Evolutionary conservation across 2,797 vertebrate species (phyloP).

Genomic region (Allochrocebus solatus): DNA sequence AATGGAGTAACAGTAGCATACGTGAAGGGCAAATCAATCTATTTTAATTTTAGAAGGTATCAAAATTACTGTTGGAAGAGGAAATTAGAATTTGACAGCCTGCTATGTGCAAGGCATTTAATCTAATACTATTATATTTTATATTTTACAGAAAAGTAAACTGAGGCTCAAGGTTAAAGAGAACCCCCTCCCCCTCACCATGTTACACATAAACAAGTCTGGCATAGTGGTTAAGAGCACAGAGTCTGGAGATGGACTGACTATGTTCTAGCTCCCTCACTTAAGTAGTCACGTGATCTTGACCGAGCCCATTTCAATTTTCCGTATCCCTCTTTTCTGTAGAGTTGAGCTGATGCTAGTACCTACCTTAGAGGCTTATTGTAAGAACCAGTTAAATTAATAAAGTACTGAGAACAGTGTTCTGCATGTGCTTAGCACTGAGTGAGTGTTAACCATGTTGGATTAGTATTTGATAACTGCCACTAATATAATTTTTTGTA

Average conservation of each 20-base stretch:
- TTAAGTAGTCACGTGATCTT: not conserved
- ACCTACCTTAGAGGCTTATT: not conserved
- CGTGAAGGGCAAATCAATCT: not conserved
- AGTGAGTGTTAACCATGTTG: not conserved
- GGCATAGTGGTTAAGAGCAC: not conserved
- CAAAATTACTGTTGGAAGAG: not conserved
- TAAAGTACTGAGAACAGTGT: not conserved
- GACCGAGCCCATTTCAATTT: not conserved
- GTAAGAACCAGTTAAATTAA: not conserved
- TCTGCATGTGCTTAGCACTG: not conserved
- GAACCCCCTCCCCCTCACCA: not conserved
- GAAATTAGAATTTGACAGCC: not conserved
- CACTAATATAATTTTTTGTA: not conserved
- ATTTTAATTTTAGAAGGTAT: conserved; percentile 28
- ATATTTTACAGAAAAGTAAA: not conserved
- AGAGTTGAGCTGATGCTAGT: not conserved
- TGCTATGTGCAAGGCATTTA: not conserved
- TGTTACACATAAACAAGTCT: not conserved
- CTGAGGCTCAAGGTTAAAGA: not conserved
- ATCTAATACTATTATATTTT: not conserved
- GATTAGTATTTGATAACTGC: not conserved
- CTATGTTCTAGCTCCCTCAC: not conserved
- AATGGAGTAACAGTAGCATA: not conserved
- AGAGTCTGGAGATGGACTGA: not conserved
- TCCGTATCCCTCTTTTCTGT: not conserved